These are phyloP conservation scores for Todiramphus saurophagus DNA, from an alignment of 2,113 vertebrate genomes.

Conservation along the genomic window DNA sequence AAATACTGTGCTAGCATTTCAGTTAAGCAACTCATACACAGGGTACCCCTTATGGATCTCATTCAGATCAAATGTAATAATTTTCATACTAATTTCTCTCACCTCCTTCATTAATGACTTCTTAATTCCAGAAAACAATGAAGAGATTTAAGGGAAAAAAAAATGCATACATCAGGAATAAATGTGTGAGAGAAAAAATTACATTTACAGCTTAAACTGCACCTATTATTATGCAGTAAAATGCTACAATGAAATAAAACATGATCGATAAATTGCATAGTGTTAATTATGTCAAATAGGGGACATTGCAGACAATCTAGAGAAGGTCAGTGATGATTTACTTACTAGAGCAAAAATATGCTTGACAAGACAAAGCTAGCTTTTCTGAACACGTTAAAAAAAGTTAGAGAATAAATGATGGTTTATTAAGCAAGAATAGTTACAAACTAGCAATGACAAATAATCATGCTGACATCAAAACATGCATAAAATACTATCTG, in stretches of 20 bases:
- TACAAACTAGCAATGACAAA: constrained; percentile 1
- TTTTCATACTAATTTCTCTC: neutral
- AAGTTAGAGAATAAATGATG: constrained; percentile 37
- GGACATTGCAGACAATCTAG: neutral
- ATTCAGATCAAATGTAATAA: neutral
- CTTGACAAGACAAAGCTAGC: neutral
- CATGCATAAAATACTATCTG: constrained; percentile 17
- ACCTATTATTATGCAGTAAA: neutral
- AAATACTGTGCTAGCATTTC: neutral
- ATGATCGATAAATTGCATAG: neutral
- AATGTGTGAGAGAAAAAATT: neutral
- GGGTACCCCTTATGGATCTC: neutral
- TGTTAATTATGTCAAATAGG: neutral
- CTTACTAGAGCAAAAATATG: neutral
- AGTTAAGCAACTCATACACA: neutral
- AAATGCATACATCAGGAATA: neutral
- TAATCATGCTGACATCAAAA: constrained; percentile 51
- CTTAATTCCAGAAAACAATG: neutral
- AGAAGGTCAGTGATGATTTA: constrained; percentile 11
- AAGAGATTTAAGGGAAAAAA: neutral
- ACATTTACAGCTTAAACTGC: neutral
- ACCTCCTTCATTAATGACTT: neutral
- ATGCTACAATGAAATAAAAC: neutral
- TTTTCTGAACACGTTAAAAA: neutral
- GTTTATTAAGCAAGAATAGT: neutral